phyloP scores from a whole-genome alignment of 2,797 vertebrate genomes.

The Squalus acanthias region DNA sequence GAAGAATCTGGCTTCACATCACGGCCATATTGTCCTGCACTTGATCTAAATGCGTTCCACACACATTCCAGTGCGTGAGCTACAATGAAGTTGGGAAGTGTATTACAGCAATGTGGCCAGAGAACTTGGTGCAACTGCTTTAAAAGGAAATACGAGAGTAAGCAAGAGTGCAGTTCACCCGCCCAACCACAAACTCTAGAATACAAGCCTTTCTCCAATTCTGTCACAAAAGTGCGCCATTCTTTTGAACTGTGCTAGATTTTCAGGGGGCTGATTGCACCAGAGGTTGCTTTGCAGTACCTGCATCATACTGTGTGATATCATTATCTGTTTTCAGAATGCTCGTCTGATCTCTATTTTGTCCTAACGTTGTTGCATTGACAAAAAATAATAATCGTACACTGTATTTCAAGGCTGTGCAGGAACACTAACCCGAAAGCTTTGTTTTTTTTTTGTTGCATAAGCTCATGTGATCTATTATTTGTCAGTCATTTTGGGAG shows the following conservation, averaged over 20 bases:
- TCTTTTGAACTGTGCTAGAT: background rate
- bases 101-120: background rate
- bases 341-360: background rate
- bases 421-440: conserved; percentile 32
- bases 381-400: background rate
- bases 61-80: background rate
- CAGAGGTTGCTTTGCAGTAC: background rate
- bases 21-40: background rate
- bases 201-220: background rate
- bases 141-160: background rate
- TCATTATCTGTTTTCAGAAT: background rate
- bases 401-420: background rate
- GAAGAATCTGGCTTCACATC: conserved; percentile 16
- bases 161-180: background rate
- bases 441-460: conserved; percentile 25
- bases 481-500: conserved; percentile 21
- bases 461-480: conserved; percentile 22
- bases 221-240: background rate
- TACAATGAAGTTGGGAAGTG: background rate
- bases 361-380: background rate
- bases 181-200: background rate
- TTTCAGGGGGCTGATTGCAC: background rate
- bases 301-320: background rate
- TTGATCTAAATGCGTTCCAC: background rate
- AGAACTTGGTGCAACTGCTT: background rate